Conservation (phyloP, 1,140 invertebrate genomes). For the Thrips palmi region DNA sequence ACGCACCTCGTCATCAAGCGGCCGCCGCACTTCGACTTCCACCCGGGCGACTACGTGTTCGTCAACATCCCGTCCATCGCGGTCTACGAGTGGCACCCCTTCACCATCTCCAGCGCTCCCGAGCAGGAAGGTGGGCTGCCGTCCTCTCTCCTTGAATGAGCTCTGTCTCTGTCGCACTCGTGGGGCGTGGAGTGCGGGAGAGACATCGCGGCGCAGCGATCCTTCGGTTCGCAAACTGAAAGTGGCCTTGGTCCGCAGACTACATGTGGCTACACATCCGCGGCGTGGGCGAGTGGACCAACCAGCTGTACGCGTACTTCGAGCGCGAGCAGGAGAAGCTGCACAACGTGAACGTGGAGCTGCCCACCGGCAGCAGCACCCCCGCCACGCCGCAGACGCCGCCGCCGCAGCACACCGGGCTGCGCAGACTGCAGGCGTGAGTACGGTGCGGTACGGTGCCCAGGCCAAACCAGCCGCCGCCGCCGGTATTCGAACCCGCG, state of each 20-base stretch:
- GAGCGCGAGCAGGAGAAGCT: conserved; percentile 57
- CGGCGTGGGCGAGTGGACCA: conserved; percentile 89
- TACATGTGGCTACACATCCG: conserved; percentile 87
- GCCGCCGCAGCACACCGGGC: conserved; percentile 19
- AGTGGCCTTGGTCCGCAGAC: no score
- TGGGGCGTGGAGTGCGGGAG: no score
- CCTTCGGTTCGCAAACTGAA: no score
- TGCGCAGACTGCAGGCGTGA: conserved; percentile 24
- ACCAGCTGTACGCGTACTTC: conserved; percentile 73
- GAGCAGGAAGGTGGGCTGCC: conserved; percentile 70
- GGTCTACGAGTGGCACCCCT: conserved; percentile 92
- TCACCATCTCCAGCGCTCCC: conserved; percentile 89
- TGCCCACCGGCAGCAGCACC: conserved; percentile 16
- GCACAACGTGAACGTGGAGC: conserved; percentile 35
- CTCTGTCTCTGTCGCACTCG: no score
- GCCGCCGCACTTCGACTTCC: conserved; percentile 70
- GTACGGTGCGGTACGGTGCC: no score
- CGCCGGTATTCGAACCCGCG: no score
- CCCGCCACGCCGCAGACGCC: conserved; percentile 15
- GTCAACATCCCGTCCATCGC: conserved; percentile 85
- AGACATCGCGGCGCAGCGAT: not conserved
- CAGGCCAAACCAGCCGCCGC: no score
- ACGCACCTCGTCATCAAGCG: conserved; percentile 73
- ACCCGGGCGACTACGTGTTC: conserved; percentile 88
- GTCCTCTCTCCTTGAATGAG: not conserved